A percentile compares a stretch with the other conserved stretches of the same genome.
phyloP scores from a whole-genome alignment of 2,888 invertebrate species.

The Spisula solida region DNA sequence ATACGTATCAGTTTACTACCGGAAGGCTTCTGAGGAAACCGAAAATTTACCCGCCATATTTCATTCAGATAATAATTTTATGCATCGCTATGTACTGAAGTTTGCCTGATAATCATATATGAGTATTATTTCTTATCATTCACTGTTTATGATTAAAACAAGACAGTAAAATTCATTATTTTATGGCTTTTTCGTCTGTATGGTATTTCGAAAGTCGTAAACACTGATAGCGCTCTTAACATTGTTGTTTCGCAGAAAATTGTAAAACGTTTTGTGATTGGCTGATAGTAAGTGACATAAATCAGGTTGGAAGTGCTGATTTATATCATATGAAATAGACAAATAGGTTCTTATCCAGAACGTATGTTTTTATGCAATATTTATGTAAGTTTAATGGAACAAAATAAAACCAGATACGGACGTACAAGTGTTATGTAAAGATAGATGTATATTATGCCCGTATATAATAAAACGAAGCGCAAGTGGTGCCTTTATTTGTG shows the following conservation, averaged over 20 bases:
- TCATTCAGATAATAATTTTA: conserved; percentile 44
- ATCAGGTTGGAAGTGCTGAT: conserved; percentile 60
- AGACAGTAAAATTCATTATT: conserved; percentile 56
- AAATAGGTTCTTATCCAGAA: conserved; percentile 63
- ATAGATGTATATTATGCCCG: not conserved
- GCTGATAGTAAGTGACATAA: conserved; percentile 62
- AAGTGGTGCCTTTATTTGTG: too few species aligned
- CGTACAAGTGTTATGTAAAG: conserved; percentile 12
- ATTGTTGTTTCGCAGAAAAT: conserved; percentile 59
- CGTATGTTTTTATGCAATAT: conserved; percentile 54
- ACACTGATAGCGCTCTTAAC: conserved; percentile 57
- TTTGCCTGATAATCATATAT: conserved; percentile 39
- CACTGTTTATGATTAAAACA: conserved; percentile 49
- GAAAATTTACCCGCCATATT: conserved; percentile 26
- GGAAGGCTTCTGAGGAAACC: conserved; percentile 25
- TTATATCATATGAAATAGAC: conserved; percentile 64
- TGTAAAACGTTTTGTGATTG: conserved; percentile 63
- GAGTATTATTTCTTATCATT: conserved; percentile 57
- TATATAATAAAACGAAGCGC: not conserved
- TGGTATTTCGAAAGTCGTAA: conserved; percentile 54
- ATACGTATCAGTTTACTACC: conserved; percentile 11
- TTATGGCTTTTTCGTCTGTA: conserved; percentile 61
- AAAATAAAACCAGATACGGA: conserved; percentile 37
- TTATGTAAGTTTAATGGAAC: conserved; percentile 46
- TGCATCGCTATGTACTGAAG: not conserved